These are phyloP conservation scores for Neolamprologus kungweensis DNA, from an alignment of 2,113 vertebrate genomes.

Conservation along the genomic window DNA sequence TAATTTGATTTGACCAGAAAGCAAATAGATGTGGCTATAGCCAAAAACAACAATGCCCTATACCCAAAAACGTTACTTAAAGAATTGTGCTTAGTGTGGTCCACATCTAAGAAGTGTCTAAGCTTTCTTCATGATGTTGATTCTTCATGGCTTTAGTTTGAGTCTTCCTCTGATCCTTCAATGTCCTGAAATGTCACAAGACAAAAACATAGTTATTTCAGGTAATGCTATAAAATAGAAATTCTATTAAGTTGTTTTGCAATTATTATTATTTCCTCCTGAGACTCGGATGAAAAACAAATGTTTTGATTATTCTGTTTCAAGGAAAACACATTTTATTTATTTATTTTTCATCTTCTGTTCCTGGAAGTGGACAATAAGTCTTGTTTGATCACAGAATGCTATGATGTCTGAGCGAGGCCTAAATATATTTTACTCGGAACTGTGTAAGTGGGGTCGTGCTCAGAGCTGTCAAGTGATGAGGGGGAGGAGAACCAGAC, in stretches of 20 bases:
- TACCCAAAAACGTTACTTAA: background rate
- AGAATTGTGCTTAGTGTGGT: background rate
- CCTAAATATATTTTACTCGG: background rate
- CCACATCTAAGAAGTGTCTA: background rate
- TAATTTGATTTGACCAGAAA: background rate
- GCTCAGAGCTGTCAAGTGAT: background rate
- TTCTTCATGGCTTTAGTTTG: constrained; percentile 16
- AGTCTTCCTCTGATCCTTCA: constrained; percentile 59
- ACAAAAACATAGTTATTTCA: background rate
- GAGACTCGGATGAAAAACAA: background rate
- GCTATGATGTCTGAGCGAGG: background rate
- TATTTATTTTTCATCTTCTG: background rate
- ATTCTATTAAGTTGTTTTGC: background rate
- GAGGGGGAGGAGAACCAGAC: background rate
- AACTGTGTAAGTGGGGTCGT: background rate
- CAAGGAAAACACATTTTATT: background rate
- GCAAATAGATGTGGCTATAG: background rate
- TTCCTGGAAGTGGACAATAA: background rate
- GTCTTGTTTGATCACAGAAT: background rate
- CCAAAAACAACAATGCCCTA: background rate
- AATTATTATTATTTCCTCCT: background rate
- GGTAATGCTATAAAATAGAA: background rate
- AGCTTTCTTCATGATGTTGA: background rate
- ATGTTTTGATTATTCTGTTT: background rate
- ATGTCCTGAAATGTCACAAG: constrained; percentile 55